Conservation (phyloP, 1,140 invertebrate genomes). For the Macrosteles quadrilineatus region DNA sequence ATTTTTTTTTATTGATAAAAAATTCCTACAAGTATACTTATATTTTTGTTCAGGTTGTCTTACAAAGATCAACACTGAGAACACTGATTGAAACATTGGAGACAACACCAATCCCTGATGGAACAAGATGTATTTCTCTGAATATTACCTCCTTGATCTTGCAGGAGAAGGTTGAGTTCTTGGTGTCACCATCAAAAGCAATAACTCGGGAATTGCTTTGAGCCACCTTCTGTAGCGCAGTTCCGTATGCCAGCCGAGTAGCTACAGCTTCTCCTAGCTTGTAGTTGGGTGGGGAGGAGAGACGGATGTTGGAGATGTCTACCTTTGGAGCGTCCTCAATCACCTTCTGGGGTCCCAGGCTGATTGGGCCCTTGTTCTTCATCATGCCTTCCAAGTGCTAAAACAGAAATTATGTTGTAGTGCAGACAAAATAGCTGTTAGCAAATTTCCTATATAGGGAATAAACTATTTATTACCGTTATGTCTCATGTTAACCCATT, state of each 20-base stretch:
- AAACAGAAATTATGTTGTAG: no score
- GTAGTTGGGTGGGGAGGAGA: conserved; percentile 86
- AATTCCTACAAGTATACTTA: no score
- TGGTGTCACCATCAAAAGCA: conserved; percentile 94
- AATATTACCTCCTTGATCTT: conserved; percentile 79
- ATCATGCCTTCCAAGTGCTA: conserved; percentile 66
- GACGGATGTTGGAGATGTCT: conserved; percentile 71
- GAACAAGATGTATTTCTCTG: no score
- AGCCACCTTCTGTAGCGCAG: conserved; percentile 87
- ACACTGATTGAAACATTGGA: no score
- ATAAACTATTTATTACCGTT: no score
- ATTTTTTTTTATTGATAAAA: no score
- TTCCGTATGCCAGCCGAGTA: conserved; percentile 93
- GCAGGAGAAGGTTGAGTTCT: conserved; percentile 97
- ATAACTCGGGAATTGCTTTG: conserved; percentile 82
- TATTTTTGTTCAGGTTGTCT: no score
- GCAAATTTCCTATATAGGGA: no score
- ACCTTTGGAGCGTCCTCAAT: conserved; percentile 70
- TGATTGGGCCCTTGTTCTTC: conserved; percentile 60
- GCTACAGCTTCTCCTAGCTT: conserved; percentile 80
- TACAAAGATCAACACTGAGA: no score
- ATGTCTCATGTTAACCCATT: no score
- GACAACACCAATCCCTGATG: no score
- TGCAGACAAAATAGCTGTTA: no score
- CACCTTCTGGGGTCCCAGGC: conserved; percentile 62